A percentile compares a stretch with the other conserved stretches of the same genome.
Conservation (phyloP, 1,140 invertebrate species). For the Acromyrmex echinatior region DNA sequence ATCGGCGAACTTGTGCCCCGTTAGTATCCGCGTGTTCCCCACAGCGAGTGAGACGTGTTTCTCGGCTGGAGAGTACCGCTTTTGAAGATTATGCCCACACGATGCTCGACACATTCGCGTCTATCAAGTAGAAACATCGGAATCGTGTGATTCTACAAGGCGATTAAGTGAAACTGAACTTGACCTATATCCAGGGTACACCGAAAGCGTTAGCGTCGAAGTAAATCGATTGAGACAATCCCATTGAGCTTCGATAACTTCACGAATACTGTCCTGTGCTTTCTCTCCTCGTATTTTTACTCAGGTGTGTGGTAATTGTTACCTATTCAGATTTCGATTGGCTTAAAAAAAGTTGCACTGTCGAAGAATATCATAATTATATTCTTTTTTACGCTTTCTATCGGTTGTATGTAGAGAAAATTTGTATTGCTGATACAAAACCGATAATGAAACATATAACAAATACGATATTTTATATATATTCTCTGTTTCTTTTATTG, state of each 20-base stretch:
- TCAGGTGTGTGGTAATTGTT: conserved; percentile 45
- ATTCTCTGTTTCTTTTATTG: no score
- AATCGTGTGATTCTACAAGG: neutral
- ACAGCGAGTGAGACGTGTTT: neutral
- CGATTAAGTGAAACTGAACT: conserved; percentile 24
- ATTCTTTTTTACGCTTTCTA: neutral
- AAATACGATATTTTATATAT: neutral
- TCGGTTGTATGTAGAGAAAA: neutral
- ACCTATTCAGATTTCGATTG: neutral
- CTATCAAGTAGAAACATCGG: neutral
- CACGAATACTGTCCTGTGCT: neutral
- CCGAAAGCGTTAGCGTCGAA: neutral
- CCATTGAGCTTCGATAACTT: neutral
- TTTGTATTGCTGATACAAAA: neutral
- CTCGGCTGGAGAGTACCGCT: no score
- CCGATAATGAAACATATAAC: neutral
- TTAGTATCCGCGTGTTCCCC: conserved; percentile 35
- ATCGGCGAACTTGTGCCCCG: conserved; percentile 30
- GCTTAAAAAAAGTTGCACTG: neutral
- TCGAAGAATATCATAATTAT: neutral
- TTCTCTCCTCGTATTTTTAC: neutral
- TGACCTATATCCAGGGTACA: conserved; percentile 20
- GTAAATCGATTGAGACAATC: neutral
- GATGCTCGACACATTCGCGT: neutral
- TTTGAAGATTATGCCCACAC: neutral